Conservation (phyloP, 2,797 vertebrate genomes). For the Eulemur coronatus region DNA sequence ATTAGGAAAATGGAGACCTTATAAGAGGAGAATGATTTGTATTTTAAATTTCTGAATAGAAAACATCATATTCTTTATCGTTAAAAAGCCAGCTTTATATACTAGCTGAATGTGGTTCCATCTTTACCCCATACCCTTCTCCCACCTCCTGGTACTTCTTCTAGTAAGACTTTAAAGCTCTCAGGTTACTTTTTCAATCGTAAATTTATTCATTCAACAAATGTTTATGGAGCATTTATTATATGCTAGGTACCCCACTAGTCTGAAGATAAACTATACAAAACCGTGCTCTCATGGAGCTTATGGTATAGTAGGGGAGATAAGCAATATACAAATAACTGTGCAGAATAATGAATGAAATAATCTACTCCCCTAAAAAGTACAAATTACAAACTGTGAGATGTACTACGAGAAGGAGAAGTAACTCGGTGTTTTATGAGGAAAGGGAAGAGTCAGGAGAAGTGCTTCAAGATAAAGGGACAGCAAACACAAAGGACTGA, state of each 20-base stretch:
- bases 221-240: neutral
- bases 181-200: neutral
- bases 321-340: neutral
- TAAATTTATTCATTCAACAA: slow-evolving; percentile 9
- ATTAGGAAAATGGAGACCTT: neutral
- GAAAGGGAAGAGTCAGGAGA: neutral
- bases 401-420: neutral
- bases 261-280: slow-evolving; percentile 13
- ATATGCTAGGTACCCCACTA: neutral
- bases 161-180: neutral
- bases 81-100: neutral
- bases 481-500: neutral
- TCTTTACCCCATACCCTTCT: neutral
- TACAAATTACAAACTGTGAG: slow-evolving; percentile 15
- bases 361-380: neutral
- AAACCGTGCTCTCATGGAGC: neutral
- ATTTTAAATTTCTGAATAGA: slow-evolving; percentile 18
- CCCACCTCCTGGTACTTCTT: neutral
- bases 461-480: neutral
- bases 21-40: neutral
- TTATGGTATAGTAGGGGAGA: neutral
- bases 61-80: slow-evolving; percentile 2
- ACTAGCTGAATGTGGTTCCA: neutral
- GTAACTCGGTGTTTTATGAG: neutral
- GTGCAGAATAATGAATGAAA: slow-evolving; percentile 35